These are phyloP conservation scores for Alfaro cultratus DNA, from an alignment of 2,797 vertebrate species.

Conservation along the genomic window DNA sequence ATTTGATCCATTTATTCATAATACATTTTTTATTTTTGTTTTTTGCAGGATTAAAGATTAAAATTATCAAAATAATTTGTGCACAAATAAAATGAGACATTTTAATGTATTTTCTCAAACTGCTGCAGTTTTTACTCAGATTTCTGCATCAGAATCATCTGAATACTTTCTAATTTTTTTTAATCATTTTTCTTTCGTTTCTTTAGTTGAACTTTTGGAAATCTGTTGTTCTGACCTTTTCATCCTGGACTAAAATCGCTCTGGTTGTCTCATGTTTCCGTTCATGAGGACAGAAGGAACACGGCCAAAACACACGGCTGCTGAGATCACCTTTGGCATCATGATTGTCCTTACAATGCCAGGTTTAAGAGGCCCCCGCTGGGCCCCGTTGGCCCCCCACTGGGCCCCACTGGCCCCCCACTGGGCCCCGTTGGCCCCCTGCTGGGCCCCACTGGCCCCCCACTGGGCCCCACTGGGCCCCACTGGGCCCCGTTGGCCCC, in stretches of 20 bases:
- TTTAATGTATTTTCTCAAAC: neutral
- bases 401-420: no score
- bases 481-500: no score
- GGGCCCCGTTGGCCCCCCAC: no score
- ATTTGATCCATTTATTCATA: no score
- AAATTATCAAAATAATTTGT: no score
- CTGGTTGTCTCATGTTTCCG: neutral
- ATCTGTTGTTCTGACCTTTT: neutral
- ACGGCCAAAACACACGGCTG: neutral
- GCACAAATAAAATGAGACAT: no score
- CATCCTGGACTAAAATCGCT: neutral
- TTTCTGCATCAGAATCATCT: neutral
- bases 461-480: no score
- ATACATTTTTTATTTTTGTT: no score
- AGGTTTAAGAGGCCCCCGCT: neutral
- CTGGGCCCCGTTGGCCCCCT: no score
- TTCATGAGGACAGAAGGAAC: neutral
- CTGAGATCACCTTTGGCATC: neutral
- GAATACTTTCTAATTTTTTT: neutral
- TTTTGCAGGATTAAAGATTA: no score
- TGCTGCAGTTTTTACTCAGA: neutral
- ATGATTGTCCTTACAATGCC: neutral
- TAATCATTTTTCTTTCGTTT: neutral
- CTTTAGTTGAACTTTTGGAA: neutral
- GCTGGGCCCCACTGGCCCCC: no score